Evolutionary conservation across 2,797 vertebrate genomes (phyloP), one percentile per base, ranked within the genome.

Genomic region (Hydrolagus colliei): DNA sequence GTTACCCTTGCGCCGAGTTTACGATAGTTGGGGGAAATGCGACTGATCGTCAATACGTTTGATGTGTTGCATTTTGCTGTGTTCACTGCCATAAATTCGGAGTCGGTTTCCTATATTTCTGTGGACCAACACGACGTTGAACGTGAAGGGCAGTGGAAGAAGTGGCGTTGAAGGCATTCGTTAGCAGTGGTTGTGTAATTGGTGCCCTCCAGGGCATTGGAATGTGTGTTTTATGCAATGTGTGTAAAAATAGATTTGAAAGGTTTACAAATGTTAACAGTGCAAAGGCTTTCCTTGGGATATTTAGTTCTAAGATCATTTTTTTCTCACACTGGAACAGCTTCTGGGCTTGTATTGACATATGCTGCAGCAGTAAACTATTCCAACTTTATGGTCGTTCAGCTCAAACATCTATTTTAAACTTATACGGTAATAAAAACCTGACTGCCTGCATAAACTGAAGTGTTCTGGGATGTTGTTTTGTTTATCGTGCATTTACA

Each of bases 401-500:
- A 85, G 87, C 92, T 94, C 86, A 86, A 92, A 91, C 92, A 93
- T 95, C 93, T 92, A 94, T 96, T 96, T 95, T 93, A 94, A 94
- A 90, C 91, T 95, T 95, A 93, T 94, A 94, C 91, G 91, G 93
- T 87, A 73, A 95, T 96, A 94, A 96, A 96, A 93, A 93, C 90
- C 93, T 92, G 93, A 94, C 95, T 96, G 94, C 93, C 92, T 93
- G 92, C 93, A 94, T 96, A 93, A 96, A 94, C 92, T 93, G 91
- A 89, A 94, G 93, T 93, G 91, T 92, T 91, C 89, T 93, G 91
- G 91, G 92, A 88, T 94, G 94, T 93, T 92, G 91, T 94, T 96
- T 95, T 96, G 94, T 97, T 97, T 96, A 96, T 94, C 94, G 94
- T 92, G 93, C 91, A 93, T 95, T 96, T 94, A 95, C 93, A 93